phyloP scores from a whole-genome alignment of 2,113 vertebrate species.

The Muscicapa adusta region DNA sequence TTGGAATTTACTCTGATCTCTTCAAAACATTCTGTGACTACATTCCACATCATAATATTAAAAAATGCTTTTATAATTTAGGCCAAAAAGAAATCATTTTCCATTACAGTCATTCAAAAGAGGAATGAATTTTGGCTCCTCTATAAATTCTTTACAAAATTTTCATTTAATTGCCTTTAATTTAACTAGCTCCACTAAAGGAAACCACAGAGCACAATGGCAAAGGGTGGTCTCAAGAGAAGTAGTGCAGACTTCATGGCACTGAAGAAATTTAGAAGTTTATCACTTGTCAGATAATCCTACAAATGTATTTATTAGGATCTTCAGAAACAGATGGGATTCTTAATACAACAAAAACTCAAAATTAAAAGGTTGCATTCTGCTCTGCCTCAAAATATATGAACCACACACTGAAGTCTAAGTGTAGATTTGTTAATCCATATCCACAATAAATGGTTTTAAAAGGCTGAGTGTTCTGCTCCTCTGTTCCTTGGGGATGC shows the following conservation, averaged over 20 bases:
- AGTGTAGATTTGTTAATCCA: neutral
- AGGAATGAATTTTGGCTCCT: neutral
- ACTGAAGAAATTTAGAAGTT: neutral
- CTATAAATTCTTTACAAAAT: neutral
- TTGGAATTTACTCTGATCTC: neutral
- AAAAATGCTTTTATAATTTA: neutral
- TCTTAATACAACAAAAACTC: neutral
- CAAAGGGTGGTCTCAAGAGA: neutral
- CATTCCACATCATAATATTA: neutral
- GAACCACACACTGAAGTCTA: neutral
- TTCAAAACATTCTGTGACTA: neutral
- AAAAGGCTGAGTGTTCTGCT: neutral
- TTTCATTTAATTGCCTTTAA: neutral
- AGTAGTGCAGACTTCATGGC: neutral
- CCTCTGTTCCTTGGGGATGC: neutral
- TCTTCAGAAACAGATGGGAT: neutral
- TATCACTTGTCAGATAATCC: neutral
- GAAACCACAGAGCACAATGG: neutral
- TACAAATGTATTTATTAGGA: neutral
- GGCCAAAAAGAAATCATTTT: accelerated
- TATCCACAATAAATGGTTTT: neutral
- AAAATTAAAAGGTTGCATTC: neutral
- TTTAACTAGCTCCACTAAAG: neutral
- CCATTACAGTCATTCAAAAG: neutral
- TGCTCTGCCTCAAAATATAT: neutral